Percentiles rank a stretch among this genome's conserved stretches.
Evolutionary conservation across 2,888 invertebrate species (phyloP).

Genomic region (Trachelus stipa): DNA sequence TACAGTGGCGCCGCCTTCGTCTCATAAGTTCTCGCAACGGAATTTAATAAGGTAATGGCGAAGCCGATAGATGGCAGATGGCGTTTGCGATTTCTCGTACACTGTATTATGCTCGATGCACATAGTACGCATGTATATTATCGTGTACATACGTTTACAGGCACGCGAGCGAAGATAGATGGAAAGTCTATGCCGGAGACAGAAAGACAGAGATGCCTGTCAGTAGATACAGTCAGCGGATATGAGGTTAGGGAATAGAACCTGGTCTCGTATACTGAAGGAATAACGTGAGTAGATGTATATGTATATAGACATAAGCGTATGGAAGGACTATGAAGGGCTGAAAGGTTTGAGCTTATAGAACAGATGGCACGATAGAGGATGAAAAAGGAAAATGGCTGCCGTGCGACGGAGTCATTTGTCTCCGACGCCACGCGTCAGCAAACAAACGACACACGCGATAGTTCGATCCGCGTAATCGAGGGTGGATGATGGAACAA

Average conservation of each 20-base stretch:
- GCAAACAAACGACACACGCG: slow-evolving; percentile 46
- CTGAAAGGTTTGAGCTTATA: neutral
- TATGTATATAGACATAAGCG: neutral
- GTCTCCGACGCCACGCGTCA: slow-evolving; percentile 32
- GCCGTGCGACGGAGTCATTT: slow-evolving; percentile 39
- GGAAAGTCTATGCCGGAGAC: neutral
- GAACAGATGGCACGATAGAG: neutral
- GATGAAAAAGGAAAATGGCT: slow-evolving; percentile 33
- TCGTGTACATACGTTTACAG: neutral
- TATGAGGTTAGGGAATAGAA: neutral
- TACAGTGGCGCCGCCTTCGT: neutral
- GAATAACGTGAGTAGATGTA: neutral
- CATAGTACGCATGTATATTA: neutral
- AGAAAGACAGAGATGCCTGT: neutral
- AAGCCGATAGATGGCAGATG: neutral
- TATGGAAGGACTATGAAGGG: neutral
- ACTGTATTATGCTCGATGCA: neutral
- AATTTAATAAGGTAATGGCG: slow-evolving; percentile 1
- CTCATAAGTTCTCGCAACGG: neutral
- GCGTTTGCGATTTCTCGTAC: neutral
- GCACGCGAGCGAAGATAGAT: neutral
- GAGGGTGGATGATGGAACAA: slow-evolving; percentile 52
- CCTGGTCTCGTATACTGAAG: neutral
- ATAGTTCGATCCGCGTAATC: slow-evolving; percentile 54
- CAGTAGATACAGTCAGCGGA: neutral